Percentiles rank a stretch among this genome's conserved stretches.
Conservation (phyloP, 2,888 invertebrate genomes). For the Caenorhabditis japonica region DNA sequence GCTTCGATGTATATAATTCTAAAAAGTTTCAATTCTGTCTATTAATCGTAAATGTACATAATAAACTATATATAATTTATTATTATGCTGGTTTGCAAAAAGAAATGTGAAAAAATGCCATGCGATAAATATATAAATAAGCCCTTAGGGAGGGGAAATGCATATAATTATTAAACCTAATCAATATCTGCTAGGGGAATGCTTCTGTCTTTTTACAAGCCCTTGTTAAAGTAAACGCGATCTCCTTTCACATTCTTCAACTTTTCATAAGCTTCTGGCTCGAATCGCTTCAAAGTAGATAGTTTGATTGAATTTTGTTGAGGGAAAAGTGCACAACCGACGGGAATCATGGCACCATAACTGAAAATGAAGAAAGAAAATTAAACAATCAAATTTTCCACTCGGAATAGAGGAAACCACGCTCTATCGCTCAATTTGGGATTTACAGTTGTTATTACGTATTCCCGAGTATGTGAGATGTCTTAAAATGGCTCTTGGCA, state of each 20-base stretch:
- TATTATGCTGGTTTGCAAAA: not conserved
- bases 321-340: slow-evolving; percentile 70
- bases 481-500: too few relatives aligned
- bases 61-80: not conserved
- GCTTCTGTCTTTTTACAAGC: slow-evolving; percentile 45
- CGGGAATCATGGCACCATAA: slow-evolving; percentile 70
- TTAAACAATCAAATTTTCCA: too few relatives aligned
- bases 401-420: too few relatives aligned
- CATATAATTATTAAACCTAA: not conserved
- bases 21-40: not conserved
- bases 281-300: slow-evolving; percentile 62
- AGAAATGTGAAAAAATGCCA: not conserved
- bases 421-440: too few relatives aligned
- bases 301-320: slow-evolving; percentile 66
- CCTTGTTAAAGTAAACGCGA: slow-evolving; percentile 70
- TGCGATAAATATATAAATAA: slow-evolving; percentile 16
- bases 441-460: too few relatives aligned
- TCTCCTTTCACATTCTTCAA: slow-evolving; percentile 57
- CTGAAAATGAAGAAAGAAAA: too few relatives aligned
- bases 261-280: slow-evolving; percentile 68
- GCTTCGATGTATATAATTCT: slow-evolving; percentile 2
- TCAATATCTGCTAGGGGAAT: not conserved
- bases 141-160: too few relatives aligned
- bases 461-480: too few relatives aligned
- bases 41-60: slow-evolving; percentile 13